Evolutionary conservation across 2,797 vertebrate species (phyloP).

Genomic region (Ctenopoma kingsleyae): DNA sequence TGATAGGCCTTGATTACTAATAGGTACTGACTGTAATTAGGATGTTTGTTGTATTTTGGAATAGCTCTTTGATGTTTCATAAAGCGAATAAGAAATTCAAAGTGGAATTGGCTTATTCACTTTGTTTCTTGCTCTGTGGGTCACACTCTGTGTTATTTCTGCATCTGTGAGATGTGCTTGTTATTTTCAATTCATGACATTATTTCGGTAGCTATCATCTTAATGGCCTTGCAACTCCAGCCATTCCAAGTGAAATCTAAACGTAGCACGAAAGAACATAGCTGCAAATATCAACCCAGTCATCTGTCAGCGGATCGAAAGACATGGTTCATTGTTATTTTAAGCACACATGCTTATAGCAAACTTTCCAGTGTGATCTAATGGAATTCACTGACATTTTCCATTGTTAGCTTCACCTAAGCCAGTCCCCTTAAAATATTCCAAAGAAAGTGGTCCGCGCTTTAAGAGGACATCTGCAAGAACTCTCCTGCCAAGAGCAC

Average conservation of each 20-base stretch:
- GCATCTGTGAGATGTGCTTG: constrained; percentile 47
- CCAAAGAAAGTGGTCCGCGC: constrained; percentile 40
- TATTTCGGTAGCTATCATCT: constrained; percentile 51
- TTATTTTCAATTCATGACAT: constrained; percentile 60
- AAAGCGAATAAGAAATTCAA: constrained; percentile 6
- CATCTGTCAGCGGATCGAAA: constrained; percentile 59
- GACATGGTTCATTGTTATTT: constrained; percentile 72
- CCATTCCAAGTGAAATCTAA: constrained; percentile 52
- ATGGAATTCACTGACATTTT: constrained; percentile 67
- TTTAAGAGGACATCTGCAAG: constrained; percentile 56
- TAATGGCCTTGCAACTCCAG: constrained; percentile 51
- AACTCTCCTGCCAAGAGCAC: constrained; percentile 56
- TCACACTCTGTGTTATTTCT: constrained; percentile 39
- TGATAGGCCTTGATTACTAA: constrained; percentile 49
- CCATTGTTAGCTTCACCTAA: constrained; percentile 66
- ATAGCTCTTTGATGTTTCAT: constrained; percentile 25
- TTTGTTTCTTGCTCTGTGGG: constrained; percentile 19
- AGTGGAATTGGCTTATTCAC: not conserved
- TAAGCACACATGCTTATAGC: constrained; percentile 55
- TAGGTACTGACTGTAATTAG: constrained; percentile 55
- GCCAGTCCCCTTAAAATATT: constrained; percentile 56
- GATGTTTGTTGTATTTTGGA: constrained; percentile 38
- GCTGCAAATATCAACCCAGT: constrained; percentile 64
- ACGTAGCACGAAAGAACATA: constrained; percentile 42
- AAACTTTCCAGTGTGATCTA: constrained; percentile 65